These are phyloP conservation scores for Urophycis tenuis DNA, from an alignment of 2,797 vertebrate species.

Conservation along the genomic window DNA sequence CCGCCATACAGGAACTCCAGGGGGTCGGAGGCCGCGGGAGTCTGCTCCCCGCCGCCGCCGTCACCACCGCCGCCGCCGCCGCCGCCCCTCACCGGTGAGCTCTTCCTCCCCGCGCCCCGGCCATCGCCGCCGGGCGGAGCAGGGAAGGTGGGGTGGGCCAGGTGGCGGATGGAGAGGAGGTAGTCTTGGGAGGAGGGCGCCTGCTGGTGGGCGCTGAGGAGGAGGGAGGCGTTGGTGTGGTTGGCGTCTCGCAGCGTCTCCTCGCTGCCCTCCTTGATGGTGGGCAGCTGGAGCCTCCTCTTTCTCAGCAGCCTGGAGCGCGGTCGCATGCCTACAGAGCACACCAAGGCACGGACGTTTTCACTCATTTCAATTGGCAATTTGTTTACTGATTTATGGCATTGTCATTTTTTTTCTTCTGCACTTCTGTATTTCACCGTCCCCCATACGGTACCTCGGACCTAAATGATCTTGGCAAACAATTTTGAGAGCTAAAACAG, in stretches of 20 bases:
- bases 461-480: neutral
- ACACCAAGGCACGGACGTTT: neutral
- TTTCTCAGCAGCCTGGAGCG: slow-evolving; percentile 67
- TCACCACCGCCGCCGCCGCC: slow-evolving; percentile 21
- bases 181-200: slow-evolving; percentile 73
- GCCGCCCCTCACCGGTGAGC: slow-evolving; percentile 15
- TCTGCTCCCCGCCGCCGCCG: slow-evolving; percentile 10
- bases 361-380: neutral
- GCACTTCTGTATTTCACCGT: no score
- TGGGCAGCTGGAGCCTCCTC: slow-evolving; percentile 70
- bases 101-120: slow-evolving; percentile 27
- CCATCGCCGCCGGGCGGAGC: slow-evolving; percentile 51
- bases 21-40: slow-evolving; percentile 59
- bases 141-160: slow-evolving; percentile 78
- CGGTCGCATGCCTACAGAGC: slow-evolving; percentile 73
- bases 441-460: no score
- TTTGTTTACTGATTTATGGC: neutral
- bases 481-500: no score
- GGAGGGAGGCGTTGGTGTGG: slow-evolving; percentile 37
- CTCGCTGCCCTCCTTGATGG: slow-evolving; percentile 73
- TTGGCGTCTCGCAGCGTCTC: slow-evolving; percentile 64
- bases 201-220: slow-evolving; percentile 32
- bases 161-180: slow-evolving; percentile 82
- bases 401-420: neutral
- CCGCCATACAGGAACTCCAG: slow-evolving; percentile 76